These are phyloP conservation scores for Melieria picta DNA, from an alignment of 2,888 invertebrate genomes.

Conservation along the genomic window DNA sequence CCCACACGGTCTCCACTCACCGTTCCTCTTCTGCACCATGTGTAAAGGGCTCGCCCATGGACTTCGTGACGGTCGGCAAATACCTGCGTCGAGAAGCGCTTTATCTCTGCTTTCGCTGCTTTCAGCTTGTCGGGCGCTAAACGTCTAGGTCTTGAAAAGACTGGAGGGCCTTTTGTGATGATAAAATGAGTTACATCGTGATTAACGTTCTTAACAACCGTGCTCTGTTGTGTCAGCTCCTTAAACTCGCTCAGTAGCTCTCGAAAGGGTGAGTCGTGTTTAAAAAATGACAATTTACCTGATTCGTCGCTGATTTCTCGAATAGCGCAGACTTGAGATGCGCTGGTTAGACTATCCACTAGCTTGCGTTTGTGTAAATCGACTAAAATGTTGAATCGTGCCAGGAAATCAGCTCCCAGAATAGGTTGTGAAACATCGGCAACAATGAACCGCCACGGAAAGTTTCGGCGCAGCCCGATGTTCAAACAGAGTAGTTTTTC, in stretches of 20 bases:
- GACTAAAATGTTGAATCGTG: constrained; percentile 13
- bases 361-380: constrained; percentile 32
- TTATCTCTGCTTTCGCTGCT: constrained; percentile 37
- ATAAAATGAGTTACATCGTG: constrained; percentile 32
- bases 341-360: constrained; percentile 25
- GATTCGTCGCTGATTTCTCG: constrained; percentile 16
- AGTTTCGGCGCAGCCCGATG: constrained; percentile 19
- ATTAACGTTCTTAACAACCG: not conserved
- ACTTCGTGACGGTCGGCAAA: constrained; percentile 62
- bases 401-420: constrained; percentile 33
- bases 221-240: constrained; percentile 5
- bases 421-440: constrained; percentile 38
- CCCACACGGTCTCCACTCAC: constrained; percentile 38
- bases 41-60: constrained; percentile 60
- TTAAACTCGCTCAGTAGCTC: constrained; percentile 27
- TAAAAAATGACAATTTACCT: constrained; percentile 26
- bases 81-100: constrained; percentile 52
- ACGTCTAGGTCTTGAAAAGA: constrained; percentile 37
- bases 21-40: constrained; percentile 47
- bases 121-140: constrained; percentile 49
- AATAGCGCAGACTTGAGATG: too few relatives aligned
- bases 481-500: constrained; percentile 28
- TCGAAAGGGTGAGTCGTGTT: constrained; percentile 31
- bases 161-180: constrained; percentile 36
- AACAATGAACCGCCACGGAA: constrained; percentile 14